A percentile compares a stretch with the other conserved stretches of the same genome.
These are phyloP conservation scores for Sarcophaga peregrina DNA, from an alignment of 1,140 invertebrate species.

Conservation along the genomic window DNA sequence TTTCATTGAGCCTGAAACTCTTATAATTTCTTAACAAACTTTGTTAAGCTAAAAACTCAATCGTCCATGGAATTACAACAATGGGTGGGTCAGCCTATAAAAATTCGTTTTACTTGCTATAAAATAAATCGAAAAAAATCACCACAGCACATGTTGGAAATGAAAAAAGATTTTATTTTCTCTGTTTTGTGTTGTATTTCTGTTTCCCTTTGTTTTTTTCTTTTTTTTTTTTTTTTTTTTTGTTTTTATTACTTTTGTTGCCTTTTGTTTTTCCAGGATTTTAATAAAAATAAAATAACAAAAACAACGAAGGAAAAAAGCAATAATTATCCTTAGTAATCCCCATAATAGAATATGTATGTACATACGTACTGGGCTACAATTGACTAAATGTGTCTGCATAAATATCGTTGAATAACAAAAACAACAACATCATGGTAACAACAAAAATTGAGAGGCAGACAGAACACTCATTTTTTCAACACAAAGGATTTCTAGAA, in stretches of 20 bases:
- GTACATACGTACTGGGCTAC: constrained; percentile 24
- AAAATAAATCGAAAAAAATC: neutral
- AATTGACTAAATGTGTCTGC: constrained; percentile 53
- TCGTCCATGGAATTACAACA: neutral
- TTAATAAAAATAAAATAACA: neutral
- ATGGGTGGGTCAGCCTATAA: neutral
- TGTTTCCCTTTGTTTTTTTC: neutral
- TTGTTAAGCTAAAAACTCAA: neutral
- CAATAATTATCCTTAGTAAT: constrained; percentile 34
- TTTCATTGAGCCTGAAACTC: no score
- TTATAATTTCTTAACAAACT: neutral
- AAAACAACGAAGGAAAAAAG: constrained; percentile 12
- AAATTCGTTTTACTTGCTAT: constrained; percentile 10
- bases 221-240: neutral
- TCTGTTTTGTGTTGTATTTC: neutral
- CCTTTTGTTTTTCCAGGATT: no score
- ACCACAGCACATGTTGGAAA: neutral
- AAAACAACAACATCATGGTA: neutral
- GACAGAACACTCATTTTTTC: neutral
- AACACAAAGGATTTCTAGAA: neutral
- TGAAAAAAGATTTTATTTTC: no score
- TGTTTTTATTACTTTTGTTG: no score
- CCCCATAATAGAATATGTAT: neutral
- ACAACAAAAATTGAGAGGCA: neutral
- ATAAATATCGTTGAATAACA: constrained; percentile 32